Base-by-base conservation (phyloP, 1,140 invertebrate species). In the Drosophila sturtevanti region DNA sequence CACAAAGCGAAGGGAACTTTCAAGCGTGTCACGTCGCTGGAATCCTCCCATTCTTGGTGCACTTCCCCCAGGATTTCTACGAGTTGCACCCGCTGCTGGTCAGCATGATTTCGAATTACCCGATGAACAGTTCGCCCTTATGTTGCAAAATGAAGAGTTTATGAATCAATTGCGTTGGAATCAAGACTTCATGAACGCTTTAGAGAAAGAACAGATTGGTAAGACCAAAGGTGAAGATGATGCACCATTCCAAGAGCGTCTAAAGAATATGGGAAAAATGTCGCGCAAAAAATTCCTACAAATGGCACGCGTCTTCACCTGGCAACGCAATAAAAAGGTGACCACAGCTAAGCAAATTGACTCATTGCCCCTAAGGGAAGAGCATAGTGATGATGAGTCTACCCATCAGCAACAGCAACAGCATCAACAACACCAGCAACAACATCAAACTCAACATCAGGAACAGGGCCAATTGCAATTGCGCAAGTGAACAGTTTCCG, bases 121-220 rank as follows among this genome's bases (percentile, higher is more conserved):
- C 75, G 97, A 97, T 84, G 96, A 97, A 91, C 93, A 96, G 73
- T 96, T 98, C 63, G 97, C 97, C 1, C 94, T 98, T 63, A 96
- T 98, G 92, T 92, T 98, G 56, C 97, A 98, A 91, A 98, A 98
- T 90, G 97, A 97, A 91, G 97, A 98, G 92, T 98, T 98, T 85
- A 96, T 98, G 94, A 95, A 96, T 41, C 96, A 98, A 90, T 92
- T 98, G 27, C 93, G 97, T 68, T 95, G 95, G 94, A 98, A 98
- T 91, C 95, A 97, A 91, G 97, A 98, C 84, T 98, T 98, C 87
- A 95, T 98, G 92, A 95, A 95, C 37, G 96, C 96, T 3, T 92
- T 98, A 51, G 96, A 98, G 89, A 95, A 94, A 89, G 95, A 96
- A 92, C 94, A 94, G 81, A 77, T 90, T 76, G 77, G 87, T 72